A percentile compares a stretch with the other conserved stretches of the same genome.
Evolutionary conservation across 2,113 vertebrate genomes (phyloP).

Genomic region (Anseranas semipalmata): DNA sequence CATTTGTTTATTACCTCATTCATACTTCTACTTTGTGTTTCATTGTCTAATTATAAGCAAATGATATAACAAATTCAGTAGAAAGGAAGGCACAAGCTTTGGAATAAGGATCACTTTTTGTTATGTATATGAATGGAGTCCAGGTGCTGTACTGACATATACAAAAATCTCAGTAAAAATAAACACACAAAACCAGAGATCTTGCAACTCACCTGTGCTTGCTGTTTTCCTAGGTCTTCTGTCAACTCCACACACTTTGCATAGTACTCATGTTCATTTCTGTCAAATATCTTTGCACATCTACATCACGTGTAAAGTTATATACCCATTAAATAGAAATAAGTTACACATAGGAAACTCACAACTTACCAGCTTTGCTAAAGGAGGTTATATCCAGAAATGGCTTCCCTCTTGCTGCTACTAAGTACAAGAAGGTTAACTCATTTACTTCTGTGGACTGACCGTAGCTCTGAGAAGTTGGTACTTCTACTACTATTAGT

Average conservation of each 20-base stretch:
- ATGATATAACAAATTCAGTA: background rate
- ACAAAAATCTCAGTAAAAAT: background rate
- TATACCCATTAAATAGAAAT: background rate
- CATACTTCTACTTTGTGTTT: background rate
- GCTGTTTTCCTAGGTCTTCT: background rate
- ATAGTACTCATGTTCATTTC: background rate
- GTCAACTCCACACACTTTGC: background rate
- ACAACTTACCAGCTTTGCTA: background rate
- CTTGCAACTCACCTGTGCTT: background rate
- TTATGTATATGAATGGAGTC: background rate
- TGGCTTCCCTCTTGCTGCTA: background rate
- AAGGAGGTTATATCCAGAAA: background rate
- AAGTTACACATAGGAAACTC: background rate
- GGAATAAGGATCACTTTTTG: background rate
- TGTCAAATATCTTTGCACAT: background rate
- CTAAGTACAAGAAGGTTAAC: background rate
- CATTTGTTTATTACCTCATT: background rate
- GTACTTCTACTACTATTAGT: background rate
- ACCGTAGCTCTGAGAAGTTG: background rate
- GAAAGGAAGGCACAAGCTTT: background rate
- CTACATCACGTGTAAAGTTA: background rate
- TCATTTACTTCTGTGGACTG: background rate
- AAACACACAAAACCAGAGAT: background rate
- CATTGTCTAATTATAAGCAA: background rate
- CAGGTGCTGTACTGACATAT: fast-evolving